A percentile compares a stretch with the other conserved stretches of the same genome.
These are phyloP conservation scores for Nycticryphes semicollaris DNA, from an alignment of 2,113 vertebrate genomes.

Conservation along the genomic window DNA sequence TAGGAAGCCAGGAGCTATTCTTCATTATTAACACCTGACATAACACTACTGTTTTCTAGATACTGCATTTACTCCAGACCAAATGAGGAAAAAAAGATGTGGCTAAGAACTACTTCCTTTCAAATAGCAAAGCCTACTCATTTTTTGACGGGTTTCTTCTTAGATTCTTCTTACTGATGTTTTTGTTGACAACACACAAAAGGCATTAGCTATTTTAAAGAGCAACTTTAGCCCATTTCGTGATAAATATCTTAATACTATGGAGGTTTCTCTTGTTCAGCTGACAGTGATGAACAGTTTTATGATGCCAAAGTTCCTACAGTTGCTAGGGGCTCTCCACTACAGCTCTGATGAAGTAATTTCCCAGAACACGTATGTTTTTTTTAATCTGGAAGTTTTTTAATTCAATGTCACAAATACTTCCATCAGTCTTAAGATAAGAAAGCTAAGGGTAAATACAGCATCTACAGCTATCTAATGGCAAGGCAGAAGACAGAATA, in stretches of 20 bases:
- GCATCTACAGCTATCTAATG: not conserved
- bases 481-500: not conserved
- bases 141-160: not conserved
- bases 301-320: not conserved
- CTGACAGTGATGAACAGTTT: not conserved
- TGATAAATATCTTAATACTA: not conserved
- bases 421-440: not conserved
- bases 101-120: not conserved
- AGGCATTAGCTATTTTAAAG: not conserved
- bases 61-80: not conserved
- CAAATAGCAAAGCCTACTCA: not conserved
- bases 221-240: not conserved
- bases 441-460: not conserved
- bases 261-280: not conserved
- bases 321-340: not conserved
- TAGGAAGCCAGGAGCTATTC: not conserved
- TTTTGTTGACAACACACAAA: not conserved
- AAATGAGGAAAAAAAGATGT: not conserved
- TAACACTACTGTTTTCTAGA: not conserved
- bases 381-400: not conserved
- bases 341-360: not conserved
- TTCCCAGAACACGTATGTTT: not conserved
- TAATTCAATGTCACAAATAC: not conserved
- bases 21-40: not conserved
- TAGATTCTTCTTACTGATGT: not conserved